Evolutionary conservation across 2,113 vertebrate genomes (phyloP).

Genomic region (Candoia aspera): DNA sequence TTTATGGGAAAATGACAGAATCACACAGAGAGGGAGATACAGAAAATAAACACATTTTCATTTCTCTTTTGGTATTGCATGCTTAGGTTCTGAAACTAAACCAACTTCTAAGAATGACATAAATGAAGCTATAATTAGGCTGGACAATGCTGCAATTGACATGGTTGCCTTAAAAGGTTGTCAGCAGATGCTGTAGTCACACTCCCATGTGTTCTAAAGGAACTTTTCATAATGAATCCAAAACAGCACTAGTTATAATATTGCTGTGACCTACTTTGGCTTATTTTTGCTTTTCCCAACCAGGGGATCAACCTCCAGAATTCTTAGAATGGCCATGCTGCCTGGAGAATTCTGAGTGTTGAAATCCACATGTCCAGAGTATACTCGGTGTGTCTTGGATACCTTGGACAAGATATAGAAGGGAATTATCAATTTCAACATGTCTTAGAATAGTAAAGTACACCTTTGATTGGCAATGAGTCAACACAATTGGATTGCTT

Average conservation of each 20-base stretch:
- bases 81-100: neutral
- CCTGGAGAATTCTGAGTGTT: neutral
- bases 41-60: neutral
- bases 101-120: neutral
- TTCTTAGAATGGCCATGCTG: neutral
- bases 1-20: neutral
- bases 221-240: neutral
- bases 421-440: neutral
- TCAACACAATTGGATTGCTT: neutral
- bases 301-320: neutral
- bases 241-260: neutral
- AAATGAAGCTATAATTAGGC: neutral
- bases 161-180: neutral
- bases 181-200: neutral
- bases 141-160: neutral
- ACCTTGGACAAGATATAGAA: neutral
- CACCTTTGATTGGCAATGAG: neutral
- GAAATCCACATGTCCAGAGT: neutral
- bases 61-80: neutral
- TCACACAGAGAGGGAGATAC: too few species aligned
- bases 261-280: neutral
- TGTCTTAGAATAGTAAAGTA: neutral
- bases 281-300: neutral
- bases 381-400: neutral
- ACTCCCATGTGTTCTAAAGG: neutral